Conservation (phyloP, 2,888 invertebrate species). For the Drosophila kuntzei region DNA sequence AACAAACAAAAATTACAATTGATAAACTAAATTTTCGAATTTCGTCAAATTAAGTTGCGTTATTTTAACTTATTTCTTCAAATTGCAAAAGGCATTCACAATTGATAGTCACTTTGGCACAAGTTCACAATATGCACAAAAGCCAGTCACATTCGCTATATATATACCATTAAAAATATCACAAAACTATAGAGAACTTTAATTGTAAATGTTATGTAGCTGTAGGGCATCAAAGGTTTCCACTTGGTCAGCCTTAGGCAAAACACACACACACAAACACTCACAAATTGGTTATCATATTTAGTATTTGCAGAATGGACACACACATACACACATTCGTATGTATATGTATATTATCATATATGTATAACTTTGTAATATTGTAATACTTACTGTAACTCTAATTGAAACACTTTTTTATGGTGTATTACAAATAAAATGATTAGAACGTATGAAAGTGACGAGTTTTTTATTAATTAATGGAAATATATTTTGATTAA, state of each 20-base stretch:
- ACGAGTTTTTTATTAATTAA: neutral
- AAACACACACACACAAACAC: slow-evolving; percentile 23
- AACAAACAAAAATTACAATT: slow-evolving; percentile 10
- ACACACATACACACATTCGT: slow-evolving; percentile 7
- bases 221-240: slow-evolving; percentile 55
- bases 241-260: slow-evolving; percentile 30
- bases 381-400: slow-evolving; percentile 67
- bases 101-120: slow-evolving; percentile 48
- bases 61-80: slow-evolving; percentile 28
- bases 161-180: slow-evolving; percentile 32
- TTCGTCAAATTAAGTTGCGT: slow-evolving; percentile 31
- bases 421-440: slow-evolving; percentile 65
- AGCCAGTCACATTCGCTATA: slow-evolving; percentile 33
- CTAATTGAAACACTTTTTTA: slow-evolving; percentile 59
- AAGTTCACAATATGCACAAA: slow-evolving; percentile 37
- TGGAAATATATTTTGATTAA: no score
- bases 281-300: slow-evolving; percentile 55
- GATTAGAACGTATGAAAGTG: slow-evolving; percentile 50
- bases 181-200: slow-evolving; percentile 21
- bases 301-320: slow-evolving; percentile 15
- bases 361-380: slow-evolving; percentile 62
- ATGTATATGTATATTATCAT: slow-evolving; percentile 11
- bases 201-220: slow-evolving; percentile 56
- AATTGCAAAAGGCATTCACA: slow-evolving; percentile 18
- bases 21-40: slow-evolving; percentile 3